Base-by-base conservation (phyloP, 2,113 vertebrate genomes). In the western clawed frog (Xenopus tropicalis) region DNA sequence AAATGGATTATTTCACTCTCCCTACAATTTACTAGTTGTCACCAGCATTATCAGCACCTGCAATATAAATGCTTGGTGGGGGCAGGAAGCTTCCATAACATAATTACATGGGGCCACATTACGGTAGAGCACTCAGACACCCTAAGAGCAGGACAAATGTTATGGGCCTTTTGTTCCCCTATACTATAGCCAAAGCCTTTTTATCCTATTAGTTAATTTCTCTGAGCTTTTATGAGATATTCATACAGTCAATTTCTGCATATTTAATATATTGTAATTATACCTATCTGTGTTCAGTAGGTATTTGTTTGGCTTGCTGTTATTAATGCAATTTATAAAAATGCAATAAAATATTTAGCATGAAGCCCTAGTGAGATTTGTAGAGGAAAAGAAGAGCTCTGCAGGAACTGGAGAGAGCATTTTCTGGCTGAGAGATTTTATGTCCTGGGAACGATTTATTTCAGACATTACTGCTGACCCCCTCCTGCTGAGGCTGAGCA, bases 401-500 rank as follows among this genome's bases (percentile, higher is more conserved):
- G 54, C 52, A 46, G 42, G 61, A 64, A 72, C 43, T 24, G 46
- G 20, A 68, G 29, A 63, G 65, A 74, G 66, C 57, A 69, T 74
- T 74, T 74, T 69, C 72, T 66, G 23, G 65, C 65, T 74, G 65
- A 68, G 48, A 74, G 65, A 67, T 57, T 74, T 74, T 74, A 74
- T 69, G 52, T 68, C 42, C 46, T 37, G 61, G 56, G 57, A 61
- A 74, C 44, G 64, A 74, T 74, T 74, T 67, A 74, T 68, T 59
- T 62, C 24, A 52, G 68, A 46, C 65, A 61, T 74, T 68, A 74
- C 51, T 68, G 56, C 44, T 74, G 72, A 74, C 65, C 72, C 54
- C 57, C 72, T 68, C 73, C 73, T 75, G 73, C 66, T 69, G 73
- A 51, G 65, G 61, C 21, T 42, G 65, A 75, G 25, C 58, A 63